Evolutionary conservation across 2,113 vertebrate genomes (phyloP), one percentile per base, ranked within the genome.

Genomic region (Egretta garzetta): DNA sequence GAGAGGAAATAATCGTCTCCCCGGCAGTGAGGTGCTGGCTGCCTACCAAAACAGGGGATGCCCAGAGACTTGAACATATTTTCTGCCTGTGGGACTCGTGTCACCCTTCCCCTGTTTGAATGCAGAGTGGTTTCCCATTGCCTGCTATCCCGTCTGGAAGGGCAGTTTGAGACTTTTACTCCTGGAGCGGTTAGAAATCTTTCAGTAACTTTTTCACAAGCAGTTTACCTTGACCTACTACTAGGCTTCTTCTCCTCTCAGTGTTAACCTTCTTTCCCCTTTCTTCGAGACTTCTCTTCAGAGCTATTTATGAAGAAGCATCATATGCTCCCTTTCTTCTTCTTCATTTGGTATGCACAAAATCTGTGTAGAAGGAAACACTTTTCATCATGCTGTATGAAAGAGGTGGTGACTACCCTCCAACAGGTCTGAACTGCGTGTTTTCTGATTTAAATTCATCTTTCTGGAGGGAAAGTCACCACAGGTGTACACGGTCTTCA

Each of bases 1-100:
- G 4, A 4, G 15, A 9, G 24, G 30, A 53, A 5, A 18, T 19
- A 4, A 45, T 13, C 59, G 59, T 32, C 12, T 71, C 4, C 8
- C 23, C 1, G 3, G 60, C n/a, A 18, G 49, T 1, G 6, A 15
- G 53, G 11, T 3, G 9, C 8, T 1, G 13, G 39, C 50, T 74
- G 56, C 8, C 23, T 16, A 2, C 30, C 0, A 2, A 32, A 33
- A 20, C 2, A 2, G n/a, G 43, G 33, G 35, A 21, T 2, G 3
- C 18, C 26, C 15, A 6, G 10, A 23, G 53, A 9, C 22, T 4
- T 7, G 11, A 3, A 2, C 9, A 2, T 15, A 0, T 70, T 71
- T 77, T 43, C 52, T 67, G n/a, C 14, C 52, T 2, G 4, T 10
- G 52, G 28, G 47, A n/a, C 13, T 70, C 20, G 30, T 24, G n/a